Evolutionary conservation across 2,113 vertebrate species (phyloP).

Genomic region (Carassius carassius): DNA sequence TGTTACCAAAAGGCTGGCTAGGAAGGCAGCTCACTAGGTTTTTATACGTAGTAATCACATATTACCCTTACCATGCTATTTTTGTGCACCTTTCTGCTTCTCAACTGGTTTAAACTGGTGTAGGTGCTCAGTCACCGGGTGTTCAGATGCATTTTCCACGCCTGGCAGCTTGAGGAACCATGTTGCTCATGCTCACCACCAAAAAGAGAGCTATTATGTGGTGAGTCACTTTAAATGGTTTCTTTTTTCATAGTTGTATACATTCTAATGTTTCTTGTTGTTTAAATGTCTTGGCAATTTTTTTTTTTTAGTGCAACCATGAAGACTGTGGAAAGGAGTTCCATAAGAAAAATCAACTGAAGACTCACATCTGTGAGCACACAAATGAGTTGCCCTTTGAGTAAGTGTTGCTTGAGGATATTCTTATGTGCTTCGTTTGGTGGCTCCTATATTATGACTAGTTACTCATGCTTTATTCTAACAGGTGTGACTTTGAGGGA

Average conservation of each 20-base stretch:
- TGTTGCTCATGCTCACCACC: constrained; percentile 78
- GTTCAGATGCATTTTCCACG: constrained; percentile 80
- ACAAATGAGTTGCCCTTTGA: constrained; percentile 76
- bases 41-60: neutral
- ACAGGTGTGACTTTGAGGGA: constrained; percentile 81
- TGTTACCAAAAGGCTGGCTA: neutral
- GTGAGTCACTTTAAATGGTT: constrained; percentile 67
- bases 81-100: neutral
- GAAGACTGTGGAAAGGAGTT: constrained; percentile 82
- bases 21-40: neutral
- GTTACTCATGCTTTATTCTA: neutral
- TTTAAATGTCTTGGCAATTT: neutral
- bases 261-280: neutral
- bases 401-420: constrained; percentile 70
- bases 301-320: constrained; percentile 78
- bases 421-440: no score
- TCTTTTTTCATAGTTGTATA: neutral
- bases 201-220: constrained; percentile 73
- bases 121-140: constrained; percentile 82
- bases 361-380: constrained; percentile 82
- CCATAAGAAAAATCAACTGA: constrained; percentile 87
- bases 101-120: constrained; percentile 28
- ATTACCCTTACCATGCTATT: neutral
- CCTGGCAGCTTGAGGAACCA: constrained; percentile 86
- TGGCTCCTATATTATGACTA: neutral